Percentiles rank a stretch among this genome's conserved stretches.
Evolutionary conservation across 2,113 vertebrate genomes (phyloP).

Genomic region (Irena cyanogastra): DNA sequence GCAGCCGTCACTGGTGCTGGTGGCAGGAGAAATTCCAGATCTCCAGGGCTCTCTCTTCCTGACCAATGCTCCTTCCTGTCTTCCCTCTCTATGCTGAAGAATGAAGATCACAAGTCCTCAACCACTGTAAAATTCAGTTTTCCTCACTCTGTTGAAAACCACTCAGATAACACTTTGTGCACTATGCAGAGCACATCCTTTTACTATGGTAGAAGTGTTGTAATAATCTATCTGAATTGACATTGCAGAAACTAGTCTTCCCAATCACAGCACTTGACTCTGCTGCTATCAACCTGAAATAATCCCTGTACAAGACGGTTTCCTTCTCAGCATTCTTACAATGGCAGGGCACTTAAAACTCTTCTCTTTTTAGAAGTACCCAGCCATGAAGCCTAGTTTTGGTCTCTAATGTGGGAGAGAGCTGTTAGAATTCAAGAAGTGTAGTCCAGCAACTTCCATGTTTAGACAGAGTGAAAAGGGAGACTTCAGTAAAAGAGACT

Average conservation of each 20-base stretch:
- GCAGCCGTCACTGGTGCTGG: background rate
- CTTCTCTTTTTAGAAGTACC: background rate
- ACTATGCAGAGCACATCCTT: background rate
- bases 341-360: background rate
- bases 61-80: background rate
- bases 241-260: background rate
- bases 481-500: background rate
- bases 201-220: background rate
- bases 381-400: background rate
- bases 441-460: background rate
- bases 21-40: background rate
- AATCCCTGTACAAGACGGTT: background rate
- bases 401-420: background rate
- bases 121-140: background rate
- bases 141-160: background rate
- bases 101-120: background rate
- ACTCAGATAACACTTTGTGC: background rate
- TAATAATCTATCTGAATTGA: background rate
- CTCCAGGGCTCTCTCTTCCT: background rate
- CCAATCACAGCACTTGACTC: background rate
- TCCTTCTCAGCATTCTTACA: background rate
- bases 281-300: background rate
- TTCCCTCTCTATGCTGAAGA: background rate
- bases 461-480: background rate
- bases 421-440: background rate